Evolutionary conservation across 1,140 invertebrate species (phyloP).

Genomic region (Thaumetopoea pityocampa): DNA sequence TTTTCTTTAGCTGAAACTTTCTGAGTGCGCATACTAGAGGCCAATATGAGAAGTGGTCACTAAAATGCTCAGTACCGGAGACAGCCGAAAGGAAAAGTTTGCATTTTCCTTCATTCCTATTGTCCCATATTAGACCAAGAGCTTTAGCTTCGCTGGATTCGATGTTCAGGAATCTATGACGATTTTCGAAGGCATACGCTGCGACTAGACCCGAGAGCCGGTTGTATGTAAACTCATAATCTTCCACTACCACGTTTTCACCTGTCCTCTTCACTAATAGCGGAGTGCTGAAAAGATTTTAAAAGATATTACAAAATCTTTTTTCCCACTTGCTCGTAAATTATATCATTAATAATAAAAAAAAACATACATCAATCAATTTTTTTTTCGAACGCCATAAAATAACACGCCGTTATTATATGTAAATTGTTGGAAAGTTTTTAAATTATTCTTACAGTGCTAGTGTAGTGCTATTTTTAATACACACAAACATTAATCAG

Average conservation of each 20-base stretch:
- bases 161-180: conserved; percentile 29
- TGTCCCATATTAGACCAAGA: conserved; percentile 44
- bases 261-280: conserved; percentile 40
- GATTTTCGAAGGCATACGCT: conserved; percentile 44
- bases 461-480: too few relatives aligned
- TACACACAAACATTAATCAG: too few relatives aligned
- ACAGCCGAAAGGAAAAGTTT: conserved; percentile 45
- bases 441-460: too few relatives aligned
- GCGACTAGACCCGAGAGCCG: conserved; percentile 41
- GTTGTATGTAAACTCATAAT: conserved; percentile 45
- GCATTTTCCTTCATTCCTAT: conserved; percentile 23
- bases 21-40: conserved; percentile 46
- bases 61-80: conserved; percentile 43
- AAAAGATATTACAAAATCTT: too few relatives aligned
- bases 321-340: too few relatives aligned
- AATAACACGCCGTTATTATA: background rate
- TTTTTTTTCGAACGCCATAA: background rate
- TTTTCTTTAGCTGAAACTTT: conserved; percentile 46
- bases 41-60: conserved; percentile 43
- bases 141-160: conserved; percentile 29
- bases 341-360: too few relatives aligned
- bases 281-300: conserved; percentile 33
- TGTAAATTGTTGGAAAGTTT: too few relatives aligned
- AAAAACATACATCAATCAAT: conserved; percentile 2
- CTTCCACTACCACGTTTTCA: conserved; percentile 26